Base-by-base conservation (phyloP, 1,140 invertebrate genomes). In the Marisa cornuarietis region DNA sequence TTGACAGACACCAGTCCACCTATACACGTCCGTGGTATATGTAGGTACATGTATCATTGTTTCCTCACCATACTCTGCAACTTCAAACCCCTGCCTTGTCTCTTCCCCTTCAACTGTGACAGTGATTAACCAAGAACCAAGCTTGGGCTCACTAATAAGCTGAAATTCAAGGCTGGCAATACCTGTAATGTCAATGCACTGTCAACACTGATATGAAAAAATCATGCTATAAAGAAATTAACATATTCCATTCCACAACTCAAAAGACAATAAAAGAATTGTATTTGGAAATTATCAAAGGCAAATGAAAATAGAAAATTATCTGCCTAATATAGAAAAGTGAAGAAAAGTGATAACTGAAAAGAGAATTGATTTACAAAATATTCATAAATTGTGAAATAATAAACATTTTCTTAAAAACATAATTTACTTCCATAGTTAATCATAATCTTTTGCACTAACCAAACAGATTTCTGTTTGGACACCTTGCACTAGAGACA, bases 101-200 rank as follows among this genome's bases (percentile, higher is more conserved):
- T 78, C 81, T 76, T 85, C 81, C 13, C 77, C 81, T 74, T 87
- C 90, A 3, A 93, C 91, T 61, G 92, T 90, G 18, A 94, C 94
- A 68, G 93, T 93, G 75, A 99, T 95, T 66, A 93, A 95, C 97
- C 97, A 99, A 84, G 94, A 93, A n/a, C 97, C 97, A 13, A 98
- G 92, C n/a, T 96, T 95, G 0, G 97, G 96, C 79, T 95, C 94
- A 26, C 95, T 92, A 11, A 96, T 96, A 2, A 99, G 90, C 83
- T 94, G 93, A 1, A 98, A 89, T 85, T 98, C 95, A 31, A 90
- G 82, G 76, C 83, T 87, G 16, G 81, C 74, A 54, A 90, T 77
- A 10, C 89, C 90, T 90, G 72, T 10, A 83, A 78, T 16, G 72
- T 18, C 72, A 58, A 71, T 11, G 42, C 54, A 58, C 11, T 58